Evolutionary conservation across 2,888 invertebrate species (phyloP).

Genomic region (Enchytraeus crypticus): DNA sequence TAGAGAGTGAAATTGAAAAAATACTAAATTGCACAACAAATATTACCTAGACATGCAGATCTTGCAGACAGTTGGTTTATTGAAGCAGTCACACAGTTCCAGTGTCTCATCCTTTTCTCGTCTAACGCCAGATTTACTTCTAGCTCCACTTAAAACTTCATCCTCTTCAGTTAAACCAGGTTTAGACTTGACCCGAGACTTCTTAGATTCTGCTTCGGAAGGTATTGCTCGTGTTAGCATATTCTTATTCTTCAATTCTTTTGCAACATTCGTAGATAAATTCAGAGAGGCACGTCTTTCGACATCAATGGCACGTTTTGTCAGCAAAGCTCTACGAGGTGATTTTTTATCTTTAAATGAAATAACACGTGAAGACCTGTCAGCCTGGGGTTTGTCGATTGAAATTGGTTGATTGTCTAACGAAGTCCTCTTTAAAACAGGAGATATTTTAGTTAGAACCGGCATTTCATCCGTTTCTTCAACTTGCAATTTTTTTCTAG

Average conservation of each 20-base stretch:
- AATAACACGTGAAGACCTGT: no score
- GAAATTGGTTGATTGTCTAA: no score
- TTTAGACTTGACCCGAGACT: no score
- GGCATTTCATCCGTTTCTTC: no score
- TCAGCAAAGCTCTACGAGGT: constrained; percentile 34
- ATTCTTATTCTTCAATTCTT: not conserved
- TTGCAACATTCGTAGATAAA: not conserved
- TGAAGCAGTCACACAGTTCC: constrained; percentile 49
- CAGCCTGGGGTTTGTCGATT: no score
- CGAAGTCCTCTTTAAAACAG: no score
- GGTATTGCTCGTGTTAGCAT: not conserved
- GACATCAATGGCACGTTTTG: constrained; percentile 31
- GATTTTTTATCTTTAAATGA: no score
- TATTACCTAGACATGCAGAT: constrained; percentile 57
- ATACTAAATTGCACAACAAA: not conserved
- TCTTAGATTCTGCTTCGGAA: no score
- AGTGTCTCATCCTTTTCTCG: not conserved
- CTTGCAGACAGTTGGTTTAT: constrained; percentile 62
- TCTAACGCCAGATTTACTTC: not conserved
- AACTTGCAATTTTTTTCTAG: no score
- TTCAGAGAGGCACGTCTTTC: not conserved
- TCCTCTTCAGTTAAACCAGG: no score
- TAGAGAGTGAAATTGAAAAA: not conserved
- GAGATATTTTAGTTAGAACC: no score
- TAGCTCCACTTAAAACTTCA: no score